phyloP scores from a whole-genome alignment of 2,113 vertebrate species.

The Anseranas semipalmata region DNA sequence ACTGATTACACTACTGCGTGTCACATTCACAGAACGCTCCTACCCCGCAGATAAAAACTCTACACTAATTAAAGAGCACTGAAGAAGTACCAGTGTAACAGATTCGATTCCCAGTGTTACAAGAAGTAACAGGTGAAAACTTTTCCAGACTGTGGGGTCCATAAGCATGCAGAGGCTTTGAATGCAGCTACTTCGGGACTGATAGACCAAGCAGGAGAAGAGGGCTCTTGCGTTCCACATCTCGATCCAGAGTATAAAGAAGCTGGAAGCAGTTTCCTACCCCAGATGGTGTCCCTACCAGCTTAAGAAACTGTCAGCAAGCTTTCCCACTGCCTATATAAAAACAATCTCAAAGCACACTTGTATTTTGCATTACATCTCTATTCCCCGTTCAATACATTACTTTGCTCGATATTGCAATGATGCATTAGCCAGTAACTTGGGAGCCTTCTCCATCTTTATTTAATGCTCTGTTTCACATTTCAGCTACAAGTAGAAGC shows the following conservation, averaged over 20 bases:
- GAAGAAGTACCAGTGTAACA: rapidly evolving
- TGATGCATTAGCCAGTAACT: rapidly evolving
- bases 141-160: rapidly evolving
- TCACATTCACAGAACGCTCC: rapidly evolving
- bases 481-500: not conserved
- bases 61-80: rapidly evolving
- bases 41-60: not conserved
- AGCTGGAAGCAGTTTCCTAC: not conserved
- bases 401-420: not conserved
- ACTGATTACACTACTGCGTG: rapidly evolving
- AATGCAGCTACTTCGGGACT: not conserved
- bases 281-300: not conserved
- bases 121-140: not conserved
- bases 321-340: not conserved
- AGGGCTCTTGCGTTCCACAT: not conserved
- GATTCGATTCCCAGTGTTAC: rapidly evolving
- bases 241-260: not conserved
- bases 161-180: not conserved
- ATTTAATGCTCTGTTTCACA: rapidly evolving
- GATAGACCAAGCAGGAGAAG: not conserved
- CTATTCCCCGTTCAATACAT: rapidly evolving
- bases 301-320: not conserved
- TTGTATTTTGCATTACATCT: rapidly evolving
- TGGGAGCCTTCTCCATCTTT: not conserved
- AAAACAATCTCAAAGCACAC: not conserved